phyloP scores from a whole-genome alignment of 1,140 invertebrate species.

The Phocides pigmalion region DNA sequence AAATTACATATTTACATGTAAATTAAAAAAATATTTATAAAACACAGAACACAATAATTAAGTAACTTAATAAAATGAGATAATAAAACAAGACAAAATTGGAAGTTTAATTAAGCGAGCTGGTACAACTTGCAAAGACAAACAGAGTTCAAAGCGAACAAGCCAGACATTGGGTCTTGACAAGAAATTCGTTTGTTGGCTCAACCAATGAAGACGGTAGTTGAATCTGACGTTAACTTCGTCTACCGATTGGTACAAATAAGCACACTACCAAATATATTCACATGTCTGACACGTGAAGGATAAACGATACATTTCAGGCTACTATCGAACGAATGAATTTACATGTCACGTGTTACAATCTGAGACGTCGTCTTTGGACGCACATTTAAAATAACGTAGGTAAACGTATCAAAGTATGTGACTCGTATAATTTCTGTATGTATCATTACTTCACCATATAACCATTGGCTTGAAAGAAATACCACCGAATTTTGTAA shows the following conservation, averaged over 20 bases:
- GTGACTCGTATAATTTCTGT: too few species aligned
- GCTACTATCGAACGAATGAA: too few species aligned
- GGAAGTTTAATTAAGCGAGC: conserved; percentile 52
- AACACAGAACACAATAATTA: too few species aligned
- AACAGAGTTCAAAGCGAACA: conserved; percentile 61
- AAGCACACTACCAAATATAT: conserved; percentile 22
- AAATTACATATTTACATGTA: neutral
- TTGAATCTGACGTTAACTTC: conserved; percentile 19
- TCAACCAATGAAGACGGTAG: conserved; percentile 60
- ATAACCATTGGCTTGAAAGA: too few species aligned
- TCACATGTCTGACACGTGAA: neutral
- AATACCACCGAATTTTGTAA: too few species aligned
- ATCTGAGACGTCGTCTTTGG: too few species aligned
- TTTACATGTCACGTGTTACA: too few species aligned
- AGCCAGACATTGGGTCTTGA: conserved; percentile 51
- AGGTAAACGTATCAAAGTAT: too few species aligned
- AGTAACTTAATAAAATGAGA: neutral
- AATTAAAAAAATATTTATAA: too few species aligned
- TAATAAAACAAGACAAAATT: conserved; percentile 43
- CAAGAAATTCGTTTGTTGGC: conserved; percentile 66
- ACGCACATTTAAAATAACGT: too few species aligned
- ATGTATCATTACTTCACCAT: too few species aligned
- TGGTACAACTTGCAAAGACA: conserved; percentile 48
- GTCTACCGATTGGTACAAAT: conserved; percentile 21
- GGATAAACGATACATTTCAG: neutral